Base-by-base conservation (phyloP, 1,140 invertebrate species). In the Pseudoatta argentina region DNA sequence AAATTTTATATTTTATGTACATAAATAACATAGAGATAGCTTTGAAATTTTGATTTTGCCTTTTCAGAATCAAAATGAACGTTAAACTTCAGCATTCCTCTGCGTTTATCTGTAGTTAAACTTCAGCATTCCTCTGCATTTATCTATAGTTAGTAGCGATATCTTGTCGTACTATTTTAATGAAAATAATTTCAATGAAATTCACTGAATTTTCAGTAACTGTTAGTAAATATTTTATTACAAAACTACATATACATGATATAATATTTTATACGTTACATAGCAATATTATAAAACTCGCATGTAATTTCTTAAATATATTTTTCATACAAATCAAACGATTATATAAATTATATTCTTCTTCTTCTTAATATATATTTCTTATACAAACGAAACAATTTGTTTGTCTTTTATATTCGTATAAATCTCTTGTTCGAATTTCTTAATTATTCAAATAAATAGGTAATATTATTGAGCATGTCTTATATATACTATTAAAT, bases 141-240 rank as follows among this genome's bases (percentile, higher is more conserved):
- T 44, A 39, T 57, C 10, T 44, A 51, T n/a, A 30, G 6, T n/a
- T 14, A 16, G 18, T 55, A 34, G 59, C 30, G 24, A 30, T 5
- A 44, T 63, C 24, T 1, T 63, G 2, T 64, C 16, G 39, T 21
- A 27, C 10, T 64, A 48, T 78, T 78, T 78, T 30, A 78, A 66
- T 64, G 12, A 66, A 24, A 66, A 63, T 44, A 63, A 30, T 4
- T 51, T 78, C 16, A 48, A 77, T n/a, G 16, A 64, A 64, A 34
- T 16, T 64, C 21, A 77, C 3, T 39, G n/a, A 53, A n/a, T 7
- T 48, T 44, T 48, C 7, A 14, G 39, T 69, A 39, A 61, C n/a
- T 16, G 51, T 18, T 2, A 34, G 6, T 39, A 69, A 81, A 39
- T 69, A 39, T 69, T 81, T 81, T 81, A 81, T 27, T 44, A 21